Base-by-base conservation (phyloP, 1,140 invertebrate genomes). In the Tetragonula clypearis region DNA sequence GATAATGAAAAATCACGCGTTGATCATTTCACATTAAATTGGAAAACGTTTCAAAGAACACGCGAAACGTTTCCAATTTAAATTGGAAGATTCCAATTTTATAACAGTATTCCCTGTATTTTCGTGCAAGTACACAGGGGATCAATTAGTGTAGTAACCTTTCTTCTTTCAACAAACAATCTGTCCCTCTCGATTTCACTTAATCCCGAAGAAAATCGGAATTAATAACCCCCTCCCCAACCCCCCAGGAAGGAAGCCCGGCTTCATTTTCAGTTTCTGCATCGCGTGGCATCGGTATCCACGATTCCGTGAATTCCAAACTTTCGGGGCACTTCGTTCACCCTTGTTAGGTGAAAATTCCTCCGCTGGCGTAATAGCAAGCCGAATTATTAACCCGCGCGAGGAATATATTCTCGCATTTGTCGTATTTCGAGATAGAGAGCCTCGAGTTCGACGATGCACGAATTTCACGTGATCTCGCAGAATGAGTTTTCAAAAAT, bases 281-380 rank as follows among this genome's bases (percentile, higher is more conserved):
- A 4, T 5, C 14, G 8, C 26, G 35, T 56, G 15, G 53, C 66
- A 26, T 56, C 41, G 21, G 21, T n/a, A n/a, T 71, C 30, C 21
- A 49, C 19, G 60, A 78, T 78, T 53, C 62, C 21, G 53, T 58
- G 66, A 71, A 71, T 80, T 17, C 14, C 66, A 26, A 71, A 80
- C 66, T 80, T 68, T 56, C 26, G 0, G 41, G 2, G 30, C 66
- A 21, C n/a, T 58, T 71, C n/a, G 23, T 66, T 71, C 41, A 23
- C 55, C 35, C 66, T 80, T 80, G 78, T 80, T 80, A 58, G 55
- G 78, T 15, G 26, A 56, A 41, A 71, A 71, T 80, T 80, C 71
- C 66, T n/a, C 78, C 23, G 17, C 21, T 2, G 4, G 11, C 30
- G 49, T 71, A 80, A 80, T 56, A 58, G 66, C 53, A 30, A 56